Conservation (phyloP, 2,888 invertebrate species). For the Sclerodermus sp. region DNA sequence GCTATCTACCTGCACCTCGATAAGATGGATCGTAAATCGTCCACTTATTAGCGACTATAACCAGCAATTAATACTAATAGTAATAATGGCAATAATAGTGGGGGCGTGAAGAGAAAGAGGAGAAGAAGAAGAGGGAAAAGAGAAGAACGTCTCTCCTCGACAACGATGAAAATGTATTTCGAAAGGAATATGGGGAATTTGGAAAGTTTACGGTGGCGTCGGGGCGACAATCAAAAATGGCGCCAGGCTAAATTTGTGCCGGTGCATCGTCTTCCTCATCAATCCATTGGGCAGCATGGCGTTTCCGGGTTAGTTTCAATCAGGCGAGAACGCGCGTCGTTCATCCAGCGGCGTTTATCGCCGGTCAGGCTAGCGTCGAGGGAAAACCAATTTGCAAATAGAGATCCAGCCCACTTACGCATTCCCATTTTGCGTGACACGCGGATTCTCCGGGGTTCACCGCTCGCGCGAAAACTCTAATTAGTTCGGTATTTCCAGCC, state of each 20-base stretch:
- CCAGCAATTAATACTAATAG: too few species aligned
- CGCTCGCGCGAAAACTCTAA: slow-evolving; percentile 33
- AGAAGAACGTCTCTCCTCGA: too few species aligned
- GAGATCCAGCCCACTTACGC: slow-evolving; percentile 15
- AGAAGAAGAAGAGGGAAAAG: too few species aligned
- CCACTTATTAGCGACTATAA: too few species aligned
- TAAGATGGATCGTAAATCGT: too few species aligned
- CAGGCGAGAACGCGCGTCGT: slow-evolving; percentile 44
- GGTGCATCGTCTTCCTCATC: slow-evolving; percentile 26
- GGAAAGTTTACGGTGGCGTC: neutral
- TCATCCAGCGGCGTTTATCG: slow-evolving; percentile 45
- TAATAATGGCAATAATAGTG: too few species aligned
- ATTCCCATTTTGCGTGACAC: slow-evolving; percentile 16
- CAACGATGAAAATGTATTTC: too few species aligned
- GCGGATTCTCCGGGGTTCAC: slow-evolving; percentile 10
- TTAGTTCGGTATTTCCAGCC: too few species aligned
- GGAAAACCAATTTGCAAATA: slow-evolving; percentile 56
- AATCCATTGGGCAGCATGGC: slow-evolving; percentile 28
- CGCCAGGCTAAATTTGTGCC: slow-evolving; percentile 17
- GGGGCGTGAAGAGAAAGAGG: too few species aligned
- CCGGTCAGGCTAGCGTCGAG: slow-evolving; percentile 24
- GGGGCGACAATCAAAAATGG: slow-evolving; percentile 4
- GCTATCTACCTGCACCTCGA: too few species aligned
- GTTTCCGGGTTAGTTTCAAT: slow-evolving; percentile 41
- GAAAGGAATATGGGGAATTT: too few species aligned